A percentile compares a stretch with the other conserved stretches of the same genome.
Evolutionary conservation across 2,113 vertebrate genomes (phyloP).

Genomic region (Sebastes fasciatus): DNA sequence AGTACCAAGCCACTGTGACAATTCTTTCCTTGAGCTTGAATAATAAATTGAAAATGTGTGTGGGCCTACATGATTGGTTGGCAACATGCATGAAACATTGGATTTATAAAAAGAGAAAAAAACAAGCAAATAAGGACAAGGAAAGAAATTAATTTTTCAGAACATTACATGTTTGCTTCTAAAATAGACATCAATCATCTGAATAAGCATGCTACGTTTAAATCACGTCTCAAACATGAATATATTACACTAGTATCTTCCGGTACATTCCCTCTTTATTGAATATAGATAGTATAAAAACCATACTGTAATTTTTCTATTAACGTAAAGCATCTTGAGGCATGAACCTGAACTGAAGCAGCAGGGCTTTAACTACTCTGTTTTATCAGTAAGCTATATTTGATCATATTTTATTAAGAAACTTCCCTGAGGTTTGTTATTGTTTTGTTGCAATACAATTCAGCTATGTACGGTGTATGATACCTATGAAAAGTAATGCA

Average conservation of each 20-base stretch:
- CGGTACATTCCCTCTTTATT: neutral
- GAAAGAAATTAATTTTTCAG: conserved; percentile 13
- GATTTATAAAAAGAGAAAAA: conserved; percentile 13
- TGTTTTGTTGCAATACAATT: neutral
- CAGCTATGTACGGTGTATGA: too few species aligned
- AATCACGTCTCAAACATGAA: neutral
- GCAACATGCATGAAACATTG: conserved; percentile 25
- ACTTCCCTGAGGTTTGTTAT: neutral
- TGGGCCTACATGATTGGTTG: conserved; percentile 38
- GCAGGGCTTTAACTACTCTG: neutral
- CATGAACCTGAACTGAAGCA: neutral
- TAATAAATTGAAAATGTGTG: conserved; percentile 65
- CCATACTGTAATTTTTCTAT: too few species aligned
- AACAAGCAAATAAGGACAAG: neutral
- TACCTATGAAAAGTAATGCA: too few species aligned
- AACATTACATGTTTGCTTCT: neutral
- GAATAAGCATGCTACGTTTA: neutral
- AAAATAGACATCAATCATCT: conserved; percentile 11
- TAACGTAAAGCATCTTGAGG: neutral
- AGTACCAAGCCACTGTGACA: conserved; percentile 49
- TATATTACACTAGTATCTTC: neutral
- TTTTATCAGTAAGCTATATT: neutral
- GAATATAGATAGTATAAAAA: neutral
- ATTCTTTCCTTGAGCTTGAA: conserved; percentile 51
- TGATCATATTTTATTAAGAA: neutral